Conservation (phyloP, 2,113 vertebrate species). For the Calypte anna region DNA sequence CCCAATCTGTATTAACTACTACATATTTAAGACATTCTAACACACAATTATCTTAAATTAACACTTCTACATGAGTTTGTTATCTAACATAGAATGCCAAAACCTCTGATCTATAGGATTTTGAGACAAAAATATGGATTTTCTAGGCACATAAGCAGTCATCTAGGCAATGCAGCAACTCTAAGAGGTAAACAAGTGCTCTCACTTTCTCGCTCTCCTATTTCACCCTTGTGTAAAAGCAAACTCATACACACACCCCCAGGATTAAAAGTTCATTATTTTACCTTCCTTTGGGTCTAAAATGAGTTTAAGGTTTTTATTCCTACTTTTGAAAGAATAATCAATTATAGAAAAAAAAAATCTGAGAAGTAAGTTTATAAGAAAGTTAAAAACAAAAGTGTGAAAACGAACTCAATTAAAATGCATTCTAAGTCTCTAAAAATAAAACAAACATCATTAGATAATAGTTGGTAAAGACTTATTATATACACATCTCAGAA, state of each 20-base stretch:
- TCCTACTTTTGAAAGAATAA: not conserved
- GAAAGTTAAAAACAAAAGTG: not conserved
- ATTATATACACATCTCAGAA: not conserved
- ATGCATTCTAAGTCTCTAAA: not conserved
- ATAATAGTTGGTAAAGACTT: not conserved
- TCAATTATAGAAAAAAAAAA: not conserved
- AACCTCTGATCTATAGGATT: not conserved
- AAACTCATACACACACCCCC: fast-evolving
- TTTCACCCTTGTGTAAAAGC: not conserved
- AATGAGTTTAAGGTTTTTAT: not conserved
- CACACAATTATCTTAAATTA: not conserved
- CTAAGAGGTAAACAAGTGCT: not conserved
- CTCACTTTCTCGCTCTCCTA: fast-evolving
- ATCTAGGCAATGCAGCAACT: not conserved
- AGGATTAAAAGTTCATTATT: not conserved
- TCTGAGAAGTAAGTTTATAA: not conserved
- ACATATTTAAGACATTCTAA: not conserved
- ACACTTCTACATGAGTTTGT: not conserved
- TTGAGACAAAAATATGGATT: not conserved
- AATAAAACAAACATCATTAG: not conserved
- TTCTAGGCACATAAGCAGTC: not conserved
- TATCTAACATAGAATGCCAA: not conserved
- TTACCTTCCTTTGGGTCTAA: not conserved
- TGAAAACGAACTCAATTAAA: not conserved
- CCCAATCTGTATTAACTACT: not conserved